A percentile compares a stretch with the other conserved stretches of the same genome.
Conservation (phyloP, 2,797 vertebrate genomes). For the Neosilurus mollespiculum region DNA sequence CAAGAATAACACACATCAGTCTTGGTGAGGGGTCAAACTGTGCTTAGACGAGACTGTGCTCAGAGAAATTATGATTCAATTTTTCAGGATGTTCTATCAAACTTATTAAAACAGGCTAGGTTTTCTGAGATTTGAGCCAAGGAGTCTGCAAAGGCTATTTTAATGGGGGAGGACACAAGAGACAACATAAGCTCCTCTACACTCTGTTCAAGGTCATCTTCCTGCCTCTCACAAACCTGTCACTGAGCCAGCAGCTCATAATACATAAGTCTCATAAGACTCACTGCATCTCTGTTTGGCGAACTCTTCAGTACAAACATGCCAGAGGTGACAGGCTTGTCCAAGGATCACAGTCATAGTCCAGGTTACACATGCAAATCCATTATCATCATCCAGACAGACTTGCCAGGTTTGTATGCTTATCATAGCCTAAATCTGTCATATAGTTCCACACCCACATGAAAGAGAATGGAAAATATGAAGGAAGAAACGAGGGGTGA, state of each 20-base stretch:
- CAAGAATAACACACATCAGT: background rate
- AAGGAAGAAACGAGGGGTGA: slow-evolving; percentile 33
- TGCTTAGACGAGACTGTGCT: background rate
- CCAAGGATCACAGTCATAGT: slow-evolving; percentile 1
- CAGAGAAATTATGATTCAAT: too few relatives aligned
- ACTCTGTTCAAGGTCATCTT: slow-evolving; percentile 19
- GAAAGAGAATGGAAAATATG: slow-evolving; percentile 17
- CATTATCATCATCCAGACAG: slow-evolving; percentile 15
- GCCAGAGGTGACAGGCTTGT: slow-evolving; percentile 21
- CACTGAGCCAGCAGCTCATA: background rate
- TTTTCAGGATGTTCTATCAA: background rate
- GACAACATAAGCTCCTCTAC: background rate
- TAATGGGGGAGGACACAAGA: slow-evolving; percentile 15
- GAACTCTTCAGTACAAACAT: background rate
- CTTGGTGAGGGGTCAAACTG: background rate
- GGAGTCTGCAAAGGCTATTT: slow-evolving; percentile 1
- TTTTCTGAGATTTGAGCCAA: background rate
- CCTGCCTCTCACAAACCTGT: slow-evolving; percentile 10
- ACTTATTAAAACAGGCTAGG: background rate
- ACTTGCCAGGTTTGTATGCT: background rate
- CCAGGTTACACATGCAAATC: background rate
- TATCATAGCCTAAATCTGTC: slow-evolving; percentile 4
- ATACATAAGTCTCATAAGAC: background rate
- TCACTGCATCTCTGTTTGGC: background rate
- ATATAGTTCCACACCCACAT: background rate